Percentiles rank a stretch among this genome's conserved stretches.
Conservation (phyloP, 2,797 vertebrate species). For the Cirrhinus mrigala region DNA sequence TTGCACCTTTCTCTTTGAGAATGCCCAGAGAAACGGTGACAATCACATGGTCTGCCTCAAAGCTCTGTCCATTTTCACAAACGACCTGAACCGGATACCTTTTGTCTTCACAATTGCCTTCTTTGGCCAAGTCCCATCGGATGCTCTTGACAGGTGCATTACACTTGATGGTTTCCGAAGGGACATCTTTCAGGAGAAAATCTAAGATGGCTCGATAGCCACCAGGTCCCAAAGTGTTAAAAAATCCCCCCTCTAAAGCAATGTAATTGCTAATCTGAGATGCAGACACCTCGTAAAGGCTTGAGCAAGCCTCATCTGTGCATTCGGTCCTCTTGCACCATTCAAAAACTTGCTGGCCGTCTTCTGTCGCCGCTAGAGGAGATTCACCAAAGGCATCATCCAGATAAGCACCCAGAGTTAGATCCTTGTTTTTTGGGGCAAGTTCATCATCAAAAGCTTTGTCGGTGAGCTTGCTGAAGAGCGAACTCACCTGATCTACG, state of each 20-base stretch:
- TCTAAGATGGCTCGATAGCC: conserved; percentile 70
- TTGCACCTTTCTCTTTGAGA: conserved; percentile 62
- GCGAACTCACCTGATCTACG: conserved; percentile 64
- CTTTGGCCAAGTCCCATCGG: conserved; percentile 59
- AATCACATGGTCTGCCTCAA: conserved; percentile 71
- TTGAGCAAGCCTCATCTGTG: conserved; percentile 71
- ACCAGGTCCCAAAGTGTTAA: conserved; percentile 66
- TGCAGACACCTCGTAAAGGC: conserved; percentile 72
- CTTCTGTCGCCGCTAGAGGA: conserved; percentile 44
- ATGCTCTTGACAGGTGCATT: conserved; percentile 63
- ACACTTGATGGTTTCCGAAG: conserved; percentile 57
- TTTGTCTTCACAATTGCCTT: background rate
- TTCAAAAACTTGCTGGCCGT: conserved; percentile 63
- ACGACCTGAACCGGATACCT: conserved; percentile 59
- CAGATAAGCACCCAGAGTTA: conserved; percentile 68
- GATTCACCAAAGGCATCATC: conserved; percentile 64
- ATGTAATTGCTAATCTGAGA: conserved; percentile 65
- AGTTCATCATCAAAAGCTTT: conserved; percentile 65
- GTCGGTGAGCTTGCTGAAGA: conserved; percentile 66
- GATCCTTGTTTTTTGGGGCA: conserved; percentile 49
- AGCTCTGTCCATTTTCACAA: conserved; percentile 66
- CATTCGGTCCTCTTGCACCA: conserved; percentile 74
- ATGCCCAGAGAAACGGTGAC: conserved; percentile 70
- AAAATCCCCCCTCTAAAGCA: conserved; percentile 69
- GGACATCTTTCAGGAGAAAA: conserved; percentile 60